Conservation (phyloP, 2,888 invertebrate species). For the Cyaniris semiargus region DNA sequence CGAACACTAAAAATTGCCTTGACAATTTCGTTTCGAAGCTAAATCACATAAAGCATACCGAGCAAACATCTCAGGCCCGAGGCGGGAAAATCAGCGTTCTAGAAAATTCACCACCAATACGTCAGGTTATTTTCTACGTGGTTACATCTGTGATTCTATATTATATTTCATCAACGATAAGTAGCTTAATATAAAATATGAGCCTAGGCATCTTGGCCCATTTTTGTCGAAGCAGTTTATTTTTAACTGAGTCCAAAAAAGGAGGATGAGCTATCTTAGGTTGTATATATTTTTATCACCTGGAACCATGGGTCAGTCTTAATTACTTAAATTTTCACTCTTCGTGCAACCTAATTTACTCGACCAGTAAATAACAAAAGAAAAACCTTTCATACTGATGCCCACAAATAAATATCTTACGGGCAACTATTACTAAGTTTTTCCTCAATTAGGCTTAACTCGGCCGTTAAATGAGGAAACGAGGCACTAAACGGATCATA, state of each 20-base stretch:
- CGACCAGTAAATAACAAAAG: neutral
- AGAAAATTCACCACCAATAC: slow-evolving; percentile 28
- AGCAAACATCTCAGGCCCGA: slow-evolving; percentile 55
- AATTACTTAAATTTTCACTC: neutral
- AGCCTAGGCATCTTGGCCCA: neutral
- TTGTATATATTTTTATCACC: neutral
- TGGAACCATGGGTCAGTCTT: too few species aligned
- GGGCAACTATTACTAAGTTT: neutral
- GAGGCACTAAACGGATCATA: slow-evolving; percentile 60
- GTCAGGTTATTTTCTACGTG: slow-evolving; percentile 68
- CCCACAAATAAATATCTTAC: neutral
- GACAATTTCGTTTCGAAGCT: slow-evolving; percentile 24
- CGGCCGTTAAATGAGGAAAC: slow-evolving; percentile 51
- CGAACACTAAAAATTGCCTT: neutral
- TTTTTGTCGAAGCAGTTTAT: too few species aligned
- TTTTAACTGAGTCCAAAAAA: neutral
- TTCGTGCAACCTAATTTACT: neutral
- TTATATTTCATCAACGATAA: slow-evolving; percentile 36
- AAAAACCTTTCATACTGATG: neutral
- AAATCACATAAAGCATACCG: slow-evolving; percentile 62
- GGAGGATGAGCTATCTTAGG: neutral
- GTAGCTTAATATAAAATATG: neutral
- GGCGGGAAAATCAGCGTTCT: slow-evolving; percentile 54
- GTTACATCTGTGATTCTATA: slow-evolving; percentile 58
- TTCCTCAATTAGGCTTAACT: slow-evolving; percentile 41